Conservation (phyloP, 2,113 vertebrate species). For the Forbesichthys agassizii region DNA sequence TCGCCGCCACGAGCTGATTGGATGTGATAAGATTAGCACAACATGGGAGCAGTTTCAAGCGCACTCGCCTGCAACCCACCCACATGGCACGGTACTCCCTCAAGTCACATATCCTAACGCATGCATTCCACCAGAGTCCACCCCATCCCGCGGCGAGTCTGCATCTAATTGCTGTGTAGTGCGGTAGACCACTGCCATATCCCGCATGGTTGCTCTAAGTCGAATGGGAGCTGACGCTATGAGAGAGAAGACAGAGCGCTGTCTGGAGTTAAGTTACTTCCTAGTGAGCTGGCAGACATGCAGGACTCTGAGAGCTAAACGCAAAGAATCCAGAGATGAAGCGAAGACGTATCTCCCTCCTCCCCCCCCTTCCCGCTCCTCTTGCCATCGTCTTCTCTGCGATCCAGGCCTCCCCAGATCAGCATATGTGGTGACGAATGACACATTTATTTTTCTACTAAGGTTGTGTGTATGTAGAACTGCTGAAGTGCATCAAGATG, state of each 20-base stretch:
- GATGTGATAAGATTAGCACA: conserved; percentile 72
- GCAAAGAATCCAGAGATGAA: conserved; percentile 73
- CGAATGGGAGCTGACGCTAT: not conserved
- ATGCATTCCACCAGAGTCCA: conserved; percentile 40
- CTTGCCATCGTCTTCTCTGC: conserved; percentile 26
- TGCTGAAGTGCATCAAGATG: conserved; percentile 99
- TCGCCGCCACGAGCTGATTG: conserved; percentile 81
- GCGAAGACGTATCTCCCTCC: not conserved
- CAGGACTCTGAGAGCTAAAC: conserved; percentile 48
- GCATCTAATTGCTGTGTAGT: conserved; percentile 29
- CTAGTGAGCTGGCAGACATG: conserved; percentile 44
- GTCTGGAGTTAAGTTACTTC: conserved; percentile 40
- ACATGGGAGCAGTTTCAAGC: conserved; percentile 65
- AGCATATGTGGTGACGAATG: conserved; percentile 99
- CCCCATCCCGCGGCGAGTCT: conserved; percentile 20
- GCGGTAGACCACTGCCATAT: conserved; percentile 9
- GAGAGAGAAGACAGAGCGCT: conserved; percentile 38
- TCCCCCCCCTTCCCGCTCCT: not conserved
- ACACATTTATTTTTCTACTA: conserved; percentile 99
- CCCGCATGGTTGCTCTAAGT: conserved; percentile 1
- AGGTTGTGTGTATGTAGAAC: conserved; percentile 99
- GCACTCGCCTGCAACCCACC: conserved; percentile 54
- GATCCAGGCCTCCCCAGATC: conserved; percentile 82
- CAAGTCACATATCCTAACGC: conserved; percentile 60
- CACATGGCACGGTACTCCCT: conserved; percentile 42